These are phyloP conservation scores for Drosophila virilis DNA, from an alignment of 1,140 invertebrate genomes.

Conservation along the genomic window DNA sequence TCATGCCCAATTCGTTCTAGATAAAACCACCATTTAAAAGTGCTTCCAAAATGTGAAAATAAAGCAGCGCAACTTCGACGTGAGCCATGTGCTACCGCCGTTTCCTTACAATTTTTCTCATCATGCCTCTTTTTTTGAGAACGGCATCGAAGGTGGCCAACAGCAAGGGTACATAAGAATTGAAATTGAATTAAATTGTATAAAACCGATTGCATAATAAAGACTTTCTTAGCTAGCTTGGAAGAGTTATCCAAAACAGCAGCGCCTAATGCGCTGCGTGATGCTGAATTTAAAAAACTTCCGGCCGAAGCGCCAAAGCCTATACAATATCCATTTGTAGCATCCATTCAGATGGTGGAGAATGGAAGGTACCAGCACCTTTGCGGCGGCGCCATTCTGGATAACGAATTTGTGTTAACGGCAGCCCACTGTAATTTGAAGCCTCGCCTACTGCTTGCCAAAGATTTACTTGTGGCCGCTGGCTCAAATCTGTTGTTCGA, in stretches of 20 bases:
- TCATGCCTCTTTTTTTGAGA: neutral
- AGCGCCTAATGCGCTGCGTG: neutral
- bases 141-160: too few relatives aligned
- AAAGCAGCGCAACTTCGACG: neutral
- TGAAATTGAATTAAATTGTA: too few relatives aligned
- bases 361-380: conserved; percentile 46
- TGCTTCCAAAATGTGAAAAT: too few relatives aligned
- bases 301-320: too few relatives aligned
- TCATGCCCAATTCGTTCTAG: neutral
- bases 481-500: conserved; percentile 35
- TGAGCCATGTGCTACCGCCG: neutral
- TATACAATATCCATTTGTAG: conserved; percentile 46
- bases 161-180: conserved; percentile 2
- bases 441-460: conserved; percentile 1
- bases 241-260: neutral
- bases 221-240: neutral
- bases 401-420: conserved; percentile 41
- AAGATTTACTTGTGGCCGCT: conserved; percentile 19
- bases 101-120: neutral
- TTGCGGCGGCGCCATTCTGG: conserved; percentile 59
- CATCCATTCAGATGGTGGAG: conserved; percentile 50
- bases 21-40: neutral
- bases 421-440: conserved; percentile 54
- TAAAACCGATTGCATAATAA: neutral
- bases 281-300: neutral